A percentile compares a stretch with the other conserved stretches of the same genome.
These are phyloP conservation scores for Hassar affinis DNA, from an alignment of 2,113 vertebrate species.

Conservation along the genomic window DNA sequence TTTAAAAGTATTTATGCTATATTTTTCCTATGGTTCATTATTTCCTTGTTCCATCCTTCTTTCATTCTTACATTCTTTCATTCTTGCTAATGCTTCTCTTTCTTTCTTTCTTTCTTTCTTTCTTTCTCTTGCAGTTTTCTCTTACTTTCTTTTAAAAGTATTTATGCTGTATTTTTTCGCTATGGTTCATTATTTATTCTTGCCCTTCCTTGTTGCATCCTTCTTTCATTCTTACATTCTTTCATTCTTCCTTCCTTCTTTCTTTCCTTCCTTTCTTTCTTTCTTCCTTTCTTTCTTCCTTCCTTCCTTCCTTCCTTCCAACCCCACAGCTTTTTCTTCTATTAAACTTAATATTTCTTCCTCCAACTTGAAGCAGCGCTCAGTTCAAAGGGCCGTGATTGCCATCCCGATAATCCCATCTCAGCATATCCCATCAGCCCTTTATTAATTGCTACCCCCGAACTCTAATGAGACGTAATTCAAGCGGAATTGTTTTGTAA, in stretches of 20 bases:
- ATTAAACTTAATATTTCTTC: background rate
- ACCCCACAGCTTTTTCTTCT: background rate
- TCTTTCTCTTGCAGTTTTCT: too few species aligned
- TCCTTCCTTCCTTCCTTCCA: background rate
- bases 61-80: too few species aligned
- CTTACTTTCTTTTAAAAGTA: too few species aligned
- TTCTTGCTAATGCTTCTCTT: too few species aligned
- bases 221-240: background rate
- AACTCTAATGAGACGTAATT: slow-evolving; percentile 15
- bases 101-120: too few species aligned
- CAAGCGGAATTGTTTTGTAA: slow-evolving; percentile 18
- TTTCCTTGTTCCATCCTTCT: too few species aligned
- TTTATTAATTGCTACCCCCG: slow-evolving; percentile 22
- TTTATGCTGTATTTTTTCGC: too few species aligned
- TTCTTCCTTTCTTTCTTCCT: background rate
- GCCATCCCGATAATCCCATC: background rate
- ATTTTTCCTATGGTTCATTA: too few species aligned
- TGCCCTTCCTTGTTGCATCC: too few species aligned
- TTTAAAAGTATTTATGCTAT: too few species aligned
- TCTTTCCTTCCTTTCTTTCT: background rate
- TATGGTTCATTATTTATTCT: too few species aligned
- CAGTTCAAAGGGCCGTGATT: slow-evolving; percentile 15
- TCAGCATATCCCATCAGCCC: background rate
- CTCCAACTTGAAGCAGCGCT: background rate
- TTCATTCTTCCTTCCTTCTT: background rate